These are phyloP conservation scores for Labeo rohita DNA, from an alignment of 2,113 vertebrate genomes.

Conservation along the genomic window DNA sequence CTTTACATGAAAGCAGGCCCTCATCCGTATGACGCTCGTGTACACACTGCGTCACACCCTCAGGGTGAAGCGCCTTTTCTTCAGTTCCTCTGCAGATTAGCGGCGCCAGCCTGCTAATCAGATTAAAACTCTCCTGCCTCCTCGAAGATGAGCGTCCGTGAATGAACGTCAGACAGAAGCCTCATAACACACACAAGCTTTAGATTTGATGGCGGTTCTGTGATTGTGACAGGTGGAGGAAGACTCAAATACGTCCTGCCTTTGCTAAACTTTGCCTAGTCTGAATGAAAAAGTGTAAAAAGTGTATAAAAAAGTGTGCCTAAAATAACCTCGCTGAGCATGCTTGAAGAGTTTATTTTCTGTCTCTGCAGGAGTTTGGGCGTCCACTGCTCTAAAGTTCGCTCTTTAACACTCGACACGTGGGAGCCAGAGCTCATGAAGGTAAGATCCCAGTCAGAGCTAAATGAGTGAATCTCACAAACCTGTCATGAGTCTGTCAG, in stretches of 20 bases:
- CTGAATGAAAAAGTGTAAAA: background rate
- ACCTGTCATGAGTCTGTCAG: background rate
- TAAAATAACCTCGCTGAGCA: background rate
- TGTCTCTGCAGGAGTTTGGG: conserved; percentile 88
- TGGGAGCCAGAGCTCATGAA: conserved; percentile 98
- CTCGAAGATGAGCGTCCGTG: background rate
- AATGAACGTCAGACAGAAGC: background rate
- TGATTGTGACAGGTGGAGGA: background rate
- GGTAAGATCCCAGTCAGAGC: conserved; percentile 71
- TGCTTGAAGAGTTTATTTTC: background rate
- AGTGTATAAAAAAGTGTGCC: background rate
- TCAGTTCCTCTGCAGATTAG: conserved; percentile 46
- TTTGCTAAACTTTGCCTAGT: background rate
- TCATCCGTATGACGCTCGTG: conserved; percentile 4
- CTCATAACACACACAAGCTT: background rate
- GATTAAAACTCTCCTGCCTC: conserved; percentile 44
- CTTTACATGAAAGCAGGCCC: background rate
- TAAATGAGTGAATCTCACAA: background rate
- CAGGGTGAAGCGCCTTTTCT: conserved; percentile 28
- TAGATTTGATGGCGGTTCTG: conserved; percentile 1
- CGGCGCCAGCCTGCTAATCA: conserved; percentile 44
- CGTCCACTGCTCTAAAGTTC: conserved; percentile 96
- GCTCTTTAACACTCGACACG: conserved; percentile 92
- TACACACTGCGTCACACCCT: conserved; percentile 12
- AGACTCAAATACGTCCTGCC: background rate